Conservation (phyloP, 2,888 invertebrate genomes). For the Megamerina dolium region DNA sequence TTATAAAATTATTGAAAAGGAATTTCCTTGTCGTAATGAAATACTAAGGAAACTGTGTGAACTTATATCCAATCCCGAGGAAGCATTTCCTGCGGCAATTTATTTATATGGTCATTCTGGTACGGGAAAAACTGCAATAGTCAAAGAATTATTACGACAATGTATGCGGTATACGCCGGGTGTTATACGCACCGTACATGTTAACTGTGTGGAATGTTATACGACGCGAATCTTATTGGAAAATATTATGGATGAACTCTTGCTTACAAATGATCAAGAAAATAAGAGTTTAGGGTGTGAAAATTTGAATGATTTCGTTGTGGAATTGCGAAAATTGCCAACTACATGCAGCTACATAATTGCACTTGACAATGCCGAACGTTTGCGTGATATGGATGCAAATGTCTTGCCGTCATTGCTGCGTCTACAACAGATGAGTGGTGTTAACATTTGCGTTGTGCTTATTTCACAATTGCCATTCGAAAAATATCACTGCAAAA, state of each 20-base stretch:
- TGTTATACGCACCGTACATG: constrained; percentile 51
- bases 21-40: constrained; percentile 40
- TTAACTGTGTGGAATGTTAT: constrained; percentile 81
- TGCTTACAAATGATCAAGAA: background rate
- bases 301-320: constrained; percentile 62
- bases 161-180: constrained; percentile 58
- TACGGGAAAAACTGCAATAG: constrained; percentile 73
- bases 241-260: constrained; percentile 57
- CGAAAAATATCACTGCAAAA: constrained; percentile 71
- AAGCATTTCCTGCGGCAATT: constrained; percentile 62
- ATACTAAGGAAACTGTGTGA: constrained; percentile 31
- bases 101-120: constrained; percentile 79
- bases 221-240: constrained; percentile 71
- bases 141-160: constrained; percentile 56
- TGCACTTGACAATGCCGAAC: constrained; percentile 76
- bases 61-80: constrained; percentile 50
- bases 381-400: constrained; percentile 66
- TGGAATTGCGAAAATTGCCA: constrained; percentile 43
- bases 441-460: constrained; percentile 66
- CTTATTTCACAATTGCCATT: constrained; percentile 72
- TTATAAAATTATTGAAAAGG: constrained; percentile 18
- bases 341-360: constrained; percentile 51
- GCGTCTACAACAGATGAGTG: constrained; percentile 67
- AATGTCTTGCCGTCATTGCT: constrained; percentile 68
- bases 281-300: constrained; percentile 56